Evolutionary conservation across 2,113 vertebrate genomes (phyloP).

Genomic region (Sigmodon hispidus): DNA sequence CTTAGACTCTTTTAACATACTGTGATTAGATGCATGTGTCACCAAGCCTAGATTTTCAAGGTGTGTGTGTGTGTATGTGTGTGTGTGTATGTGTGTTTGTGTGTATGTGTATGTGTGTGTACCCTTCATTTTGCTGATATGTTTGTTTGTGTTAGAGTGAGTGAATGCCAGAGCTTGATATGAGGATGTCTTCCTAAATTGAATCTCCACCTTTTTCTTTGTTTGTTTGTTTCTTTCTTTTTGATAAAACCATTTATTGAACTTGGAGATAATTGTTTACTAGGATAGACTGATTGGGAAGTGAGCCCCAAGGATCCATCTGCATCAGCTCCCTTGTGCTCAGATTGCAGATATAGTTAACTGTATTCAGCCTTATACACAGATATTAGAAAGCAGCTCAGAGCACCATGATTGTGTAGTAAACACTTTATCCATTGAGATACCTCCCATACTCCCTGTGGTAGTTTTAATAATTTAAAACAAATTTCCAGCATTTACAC

Average conservation of each 20-base stretch:
- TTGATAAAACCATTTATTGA: neutral
- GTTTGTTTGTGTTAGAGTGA: neutral
- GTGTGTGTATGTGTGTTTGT: neutral
- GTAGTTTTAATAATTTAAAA: neutral
- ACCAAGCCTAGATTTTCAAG: neutral
- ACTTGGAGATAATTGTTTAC: neutral
- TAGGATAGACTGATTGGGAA: neutral
- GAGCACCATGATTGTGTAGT: neutral
- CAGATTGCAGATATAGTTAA: neutral
- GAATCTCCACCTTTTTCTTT: neutral
- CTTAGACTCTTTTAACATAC: neutral
- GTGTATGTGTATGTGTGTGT: neutral
- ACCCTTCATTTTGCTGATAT: neutral
- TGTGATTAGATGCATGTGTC: neutral
- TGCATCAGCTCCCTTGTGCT: neutral
- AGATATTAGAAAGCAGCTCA: neutral
- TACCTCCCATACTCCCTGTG: neutral
- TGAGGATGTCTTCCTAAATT: neutral
- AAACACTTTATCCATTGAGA: neutral
- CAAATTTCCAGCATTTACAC: neutral
- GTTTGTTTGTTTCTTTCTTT: neutral
- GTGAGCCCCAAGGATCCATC: neutral
- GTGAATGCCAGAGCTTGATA: neutral
- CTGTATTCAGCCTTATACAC: neutral
- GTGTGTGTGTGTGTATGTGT: neutral